Conservation (phyloP, 2,888 invertebrate species). For the Drosophila limbata region DNA sequence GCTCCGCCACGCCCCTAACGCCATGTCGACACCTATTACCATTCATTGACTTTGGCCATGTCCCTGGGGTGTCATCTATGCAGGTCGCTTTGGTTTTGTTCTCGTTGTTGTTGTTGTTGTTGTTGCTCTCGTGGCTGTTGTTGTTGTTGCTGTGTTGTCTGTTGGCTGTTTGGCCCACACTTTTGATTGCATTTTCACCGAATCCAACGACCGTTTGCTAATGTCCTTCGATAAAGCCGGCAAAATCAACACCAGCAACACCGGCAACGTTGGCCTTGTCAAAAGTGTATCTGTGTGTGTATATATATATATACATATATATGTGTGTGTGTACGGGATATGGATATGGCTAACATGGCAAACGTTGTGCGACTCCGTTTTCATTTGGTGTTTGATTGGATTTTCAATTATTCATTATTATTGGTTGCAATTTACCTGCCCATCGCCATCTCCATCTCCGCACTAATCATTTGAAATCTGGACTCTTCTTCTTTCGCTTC, state of each 20-base stretch:
- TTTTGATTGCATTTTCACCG: conserved; percentile 81
- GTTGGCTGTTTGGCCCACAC: conserved; percentile 57
- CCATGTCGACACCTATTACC: conserved; percentile 81
- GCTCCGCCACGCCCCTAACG: conserved; percentile 59
- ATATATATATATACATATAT: no score
- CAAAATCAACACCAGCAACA: conserved; percentile 73
- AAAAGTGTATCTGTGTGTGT: conserved; percentile 25
- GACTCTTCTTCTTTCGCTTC: conserved; percentile 4
- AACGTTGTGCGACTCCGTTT: conserved; percentile 68
- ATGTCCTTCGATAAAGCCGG: conserved; percentile 79
- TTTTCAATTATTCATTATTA: conserved; percentile 85
- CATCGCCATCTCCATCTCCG: not conserved
- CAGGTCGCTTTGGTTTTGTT: conserved; percentile 69
- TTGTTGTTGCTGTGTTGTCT: conserved; percentile 43
- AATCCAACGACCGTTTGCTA: conserved; percentile 72
- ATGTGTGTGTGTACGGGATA: conserved; percentile 27
- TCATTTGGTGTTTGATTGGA: conserved; percentile 85
- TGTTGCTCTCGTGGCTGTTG: conserved; percentile 9
- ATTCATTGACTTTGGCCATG: conserved; percentile 79
- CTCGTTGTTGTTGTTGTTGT: conserved; percentile 31
- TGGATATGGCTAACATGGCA: conserved; percentile 38
- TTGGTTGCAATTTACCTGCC: conserved; percentile 84
- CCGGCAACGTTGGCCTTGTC: conserved; percentile 47
- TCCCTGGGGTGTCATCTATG: conserved; percentile 82
- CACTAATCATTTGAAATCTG: not conserved